Conservation (phyloP, 2,888 invertebrate genomes). For the Drosophila austrosaltans region DNA sequence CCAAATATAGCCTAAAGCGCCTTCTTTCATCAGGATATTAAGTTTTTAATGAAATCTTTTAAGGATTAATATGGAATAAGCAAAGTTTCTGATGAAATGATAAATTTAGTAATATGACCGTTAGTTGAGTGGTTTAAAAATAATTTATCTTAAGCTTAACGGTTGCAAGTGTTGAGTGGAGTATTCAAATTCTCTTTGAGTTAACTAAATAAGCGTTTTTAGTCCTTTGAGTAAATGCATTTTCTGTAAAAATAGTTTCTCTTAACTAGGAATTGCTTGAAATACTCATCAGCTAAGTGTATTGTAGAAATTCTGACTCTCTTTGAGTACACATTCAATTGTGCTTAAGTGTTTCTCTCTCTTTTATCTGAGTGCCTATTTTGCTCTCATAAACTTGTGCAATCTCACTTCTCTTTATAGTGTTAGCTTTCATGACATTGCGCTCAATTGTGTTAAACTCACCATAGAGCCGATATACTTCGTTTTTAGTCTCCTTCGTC, state of each 20-base stretch:
- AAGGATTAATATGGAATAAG: no score
- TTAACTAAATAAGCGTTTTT: background rate
- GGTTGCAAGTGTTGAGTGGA: no score
- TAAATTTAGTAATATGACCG: no score
- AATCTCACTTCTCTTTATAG: background rate
- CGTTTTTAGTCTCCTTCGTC: slow-evolving; percentile 10
- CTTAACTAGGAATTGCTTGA: background rate
- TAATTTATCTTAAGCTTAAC: no score
- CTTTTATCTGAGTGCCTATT: background rate
- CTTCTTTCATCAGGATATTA: no score
- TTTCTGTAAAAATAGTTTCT: background rate
- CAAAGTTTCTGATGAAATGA: no score
- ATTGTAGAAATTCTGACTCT: background rate
- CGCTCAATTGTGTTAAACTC: slow-evolving; percentile 12
- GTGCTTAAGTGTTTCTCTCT: background rate
- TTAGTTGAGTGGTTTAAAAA: no score
- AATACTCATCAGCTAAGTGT: background rate
- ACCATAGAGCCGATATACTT: slow-evolving; percentile 46
- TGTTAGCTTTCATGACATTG: background rate
- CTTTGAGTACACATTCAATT: background rate
- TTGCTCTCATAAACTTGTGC: background rate
- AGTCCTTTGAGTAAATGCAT: background rate
- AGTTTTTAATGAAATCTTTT: no score
- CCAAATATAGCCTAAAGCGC: no score
- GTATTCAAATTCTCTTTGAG: background rate